phyloP scores from a whole-genome alignment of 2,888 invertebrate genomes.

The Sinhomidia bicolor region DNA sequence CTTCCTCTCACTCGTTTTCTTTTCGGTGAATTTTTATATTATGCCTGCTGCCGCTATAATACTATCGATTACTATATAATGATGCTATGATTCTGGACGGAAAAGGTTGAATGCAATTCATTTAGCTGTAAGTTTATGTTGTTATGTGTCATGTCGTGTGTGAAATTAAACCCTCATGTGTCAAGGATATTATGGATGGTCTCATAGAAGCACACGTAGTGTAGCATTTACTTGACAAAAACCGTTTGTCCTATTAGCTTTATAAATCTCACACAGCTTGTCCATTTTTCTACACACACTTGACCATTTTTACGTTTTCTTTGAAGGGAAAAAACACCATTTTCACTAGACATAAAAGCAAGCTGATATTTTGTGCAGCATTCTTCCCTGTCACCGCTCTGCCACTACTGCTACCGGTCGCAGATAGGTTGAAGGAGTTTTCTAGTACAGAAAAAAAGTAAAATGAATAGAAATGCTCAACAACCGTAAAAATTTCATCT shows the following conservation, averaged over 20 bases:
- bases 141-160: neutral
- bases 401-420: too few relatives aligned
- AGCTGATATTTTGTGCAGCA: too few relatives aligned
- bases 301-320: neutral
- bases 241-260: neutral
- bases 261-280: neutral
- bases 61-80: too few relatives aligned
- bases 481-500: too few relatives aligned
- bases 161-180: slow-evolving; percentile 16
- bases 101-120: slow-evolving; percentile 14
- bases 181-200: slow-evolving; percentile 13
- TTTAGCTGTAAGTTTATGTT: neutral
- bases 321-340: neutral
- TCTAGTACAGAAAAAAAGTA: too few relatives aligned
- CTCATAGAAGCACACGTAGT: neutral
- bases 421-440: too few relatives aligned
- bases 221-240: neutral
- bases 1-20: too few relatives aligned
- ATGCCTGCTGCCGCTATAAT: too few relatives aligned
- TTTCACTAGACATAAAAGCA: neutral
- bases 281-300: neutral
- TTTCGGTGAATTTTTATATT: too few relatives aligned
- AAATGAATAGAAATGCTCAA: too few relatives aligned
- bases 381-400: too few relatives aligned
- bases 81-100: neutral